Conservation (phyloP, 2,888 invertebrate genomes). For the Pristionchus maxplancki region DNA sequence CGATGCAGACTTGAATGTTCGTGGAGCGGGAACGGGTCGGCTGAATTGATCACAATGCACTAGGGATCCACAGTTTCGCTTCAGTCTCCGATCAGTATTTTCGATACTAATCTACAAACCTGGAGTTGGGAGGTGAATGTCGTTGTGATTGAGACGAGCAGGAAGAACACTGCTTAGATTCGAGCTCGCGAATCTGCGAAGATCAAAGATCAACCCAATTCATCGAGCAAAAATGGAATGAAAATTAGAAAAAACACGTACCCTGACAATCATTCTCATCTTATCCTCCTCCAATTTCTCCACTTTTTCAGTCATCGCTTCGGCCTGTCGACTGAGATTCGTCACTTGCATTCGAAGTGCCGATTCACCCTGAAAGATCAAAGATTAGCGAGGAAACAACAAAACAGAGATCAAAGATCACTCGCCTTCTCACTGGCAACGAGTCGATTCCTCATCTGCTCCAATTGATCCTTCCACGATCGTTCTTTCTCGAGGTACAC, state of each 20-base stretch:
- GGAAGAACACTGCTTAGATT: conserved; percentile 7
- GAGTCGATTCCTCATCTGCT: conserved; percentile 60
- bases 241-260: not conserved
- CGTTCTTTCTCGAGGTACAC: conserved; percentile 68
- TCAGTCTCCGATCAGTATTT: not conserved
- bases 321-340: conserved; percentile 62
- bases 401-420: not conserved
- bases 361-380: conserved; percentile 57
- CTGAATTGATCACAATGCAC: not conserved
- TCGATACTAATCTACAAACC: not conserved
- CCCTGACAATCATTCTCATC: not conserved
- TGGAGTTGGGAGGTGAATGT: not conserved
- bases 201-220: not conserved
- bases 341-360: conserved; percentile 64
- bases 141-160: not conserved
- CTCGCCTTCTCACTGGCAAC: conserved; percentile 61
- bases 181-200: conserved; percentile 27
- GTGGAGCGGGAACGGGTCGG: conserved; percentile 33
- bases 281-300: conserved; percentile 64
- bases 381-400: no score
- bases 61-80: not conserved
- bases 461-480: conserved; percentile 64
- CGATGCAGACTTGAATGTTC: conserved; percentile 24
- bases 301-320: conserved; percentile 58
- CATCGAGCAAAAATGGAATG: not conserved